These are phyloP conservation scores for Oligia fasciuncula DNA, from an alignment of 2,888 invertebrate species.

Conservation along the genomic window DNA sequence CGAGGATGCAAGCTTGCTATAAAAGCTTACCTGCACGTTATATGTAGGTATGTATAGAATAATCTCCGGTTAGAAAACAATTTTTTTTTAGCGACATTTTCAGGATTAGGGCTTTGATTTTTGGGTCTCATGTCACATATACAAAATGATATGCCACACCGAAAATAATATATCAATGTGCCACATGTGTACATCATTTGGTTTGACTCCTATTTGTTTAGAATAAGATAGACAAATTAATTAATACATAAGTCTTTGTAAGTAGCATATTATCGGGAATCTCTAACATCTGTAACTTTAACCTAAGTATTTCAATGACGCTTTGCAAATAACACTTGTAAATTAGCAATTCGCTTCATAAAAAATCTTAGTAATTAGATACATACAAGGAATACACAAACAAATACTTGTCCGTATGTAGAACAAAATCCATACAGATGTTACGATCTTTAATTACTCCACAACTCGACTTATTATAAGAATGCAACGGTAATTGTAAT, in stretches of 20 bases:
- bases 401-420: slow-evolving; percentile 28
- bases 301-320: slow-evolving; percentile 22
- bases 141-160: neutral
- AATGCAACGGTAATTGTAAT: slow-evolving; percentile 43
- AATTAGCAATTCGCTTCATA: slow-evolving; percentile 9
- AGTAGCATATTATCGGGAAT: neutral
- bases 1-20: slow-evolving; percentile 12
- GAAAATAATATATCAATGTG: too few species aligned
- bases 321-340: slow-evolving; percentile 15
- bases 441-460: slow-evolving; percentile 32
- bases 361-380: slow-evolving; percentile 19
- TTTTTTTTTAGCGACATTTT: too few species aligned
- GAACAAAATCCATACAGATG: slow-evolving; percentile 38
- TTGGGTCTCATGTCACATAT: neutral
- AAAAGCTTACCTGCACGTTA: neutral
- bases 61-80: neutral
- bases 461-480: slow-evolving; percentile 28
- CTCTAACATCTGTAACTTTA: neutral
- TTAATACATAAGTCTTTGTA: neutral
- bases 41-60: too few species aligned
- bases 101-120: too few species aligned
- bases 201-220: neutral
- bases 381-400: slow-evolving; percentile 19
- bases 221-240: too few species aligned
- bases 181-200: too few species aligned